A percentile compares a stretch with the other conserved stretches of the same genome.
Conservation (phyloP, 2,113 vertebrate species). For the Channa argus region DNA sequence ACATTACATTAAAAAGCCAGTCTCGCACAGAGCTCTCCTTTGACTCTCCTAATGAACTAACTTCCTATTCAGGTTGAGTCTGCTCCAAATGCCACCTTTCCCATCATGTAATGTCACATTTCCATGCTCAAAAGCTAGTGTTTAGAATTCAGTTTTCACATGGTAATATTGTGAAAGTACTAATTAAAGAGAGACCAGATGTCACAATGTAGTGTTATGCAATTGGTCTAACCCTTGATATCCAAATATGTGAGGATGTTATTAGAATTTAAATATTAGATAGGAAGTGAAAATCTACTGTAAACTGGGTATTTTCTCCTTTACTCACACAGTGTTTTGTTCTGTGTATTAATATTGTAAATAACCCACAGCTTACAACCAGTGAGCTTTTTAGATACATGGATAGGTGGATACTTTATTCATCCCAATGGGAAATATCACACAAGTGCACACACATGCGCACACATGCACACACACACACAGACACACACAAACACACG, state of each 20-base stretch:
- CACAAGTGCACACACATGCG: too few relatives aligned
- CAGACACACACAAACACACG: too few relatives aligned
- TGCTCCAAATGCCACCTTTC: slow-evolving; percentile 78
- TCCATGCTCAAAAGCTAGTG: slow-evolving; percentile 78
- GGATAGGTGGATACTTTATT: too few relatives aligned
- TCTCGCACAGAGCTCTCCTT: slow-evolving; percentile 48
- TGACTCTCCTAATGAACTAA: slow-evolving; percentile 80
- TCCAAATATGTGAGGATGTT: slow-evolving; percentile 47
- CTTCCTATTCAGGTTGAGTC: slow-evolving; percentile 73
- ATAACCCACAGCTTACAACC: too few relatives aligned
- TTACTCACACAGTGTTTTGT: too few relatives aligned
- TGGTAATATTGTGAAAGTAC: slow-evolving; percentile 64
- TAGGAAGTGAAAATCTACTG: slow-evolving; percentile 33
- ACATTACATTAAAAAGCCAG: slow-evolving; percentile 66
- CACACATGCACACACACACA: too few relatives aligned
- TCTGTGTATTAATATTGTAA: too few relatives aligned
- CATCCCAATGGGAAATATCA: too few relatives aligned
- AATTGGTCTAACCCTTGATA: slow-evolving; percentile 62
- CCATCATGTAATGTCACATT: slow-evolving; percentile 80
- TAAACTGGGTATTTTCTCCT: not conserved
- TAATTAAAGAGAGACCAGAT: slow-evolving; percentile 77
- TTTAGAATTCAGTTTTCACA: slow-evolving; percentile 61
- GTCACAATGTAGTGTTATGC: slow-evolving; percentile 72
- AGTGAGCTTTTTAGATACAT: too few relatives aligned
- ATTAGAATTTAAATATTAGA: slow-evolving; percentile 52